Evolutionary conservation across 64 coral and sea anemone genomes (phyloP), one percentile per base, ranked within the genome.

Genomic region (Montipora sp.): DNA sequence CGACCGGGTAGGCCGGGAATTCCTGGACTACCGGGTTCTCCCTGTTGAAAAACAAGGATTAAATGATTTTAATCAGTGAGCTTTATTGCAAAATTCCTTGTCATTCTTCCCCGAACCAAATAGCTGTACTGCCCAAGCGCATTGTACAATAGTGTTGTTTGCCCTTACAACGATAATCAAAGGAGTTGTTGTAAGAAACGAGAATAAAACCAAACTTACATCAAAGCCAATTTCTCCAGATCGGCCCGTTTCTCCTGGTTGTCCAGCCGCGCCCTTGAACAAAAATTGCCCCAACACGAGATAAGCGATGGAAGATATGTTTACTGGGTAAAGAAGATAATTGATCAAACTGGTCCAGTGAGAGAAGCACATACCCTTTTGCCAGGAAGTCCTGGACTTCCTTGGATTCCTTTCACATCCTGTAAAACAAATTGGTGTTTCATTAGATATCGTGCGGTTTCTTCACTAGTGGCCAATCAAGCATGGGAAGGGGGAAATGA

Each of bases 191-290:
- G 36, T 36, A 36, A 36, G 36, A 36, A 36, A 23, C 3, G 68
- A 71, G 8, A 71, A 23, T 3, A 23, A 15, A 22, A 0, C 19
- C 43, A 36, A 22, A 85, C 61, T 71, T 85, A 85, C 82, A 85
- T 69, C 65, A 8, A 85, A 47, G 19, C 82, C 82, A 21, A 71
- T 85, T 85, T 85, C 82, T 47, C 82, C 82, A 47, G 27, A 47
- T 20, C 16, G 45, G 44, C 82, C 82, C 10, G 19, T 63, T 3
- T 85, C 82, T 20, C 82, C 82, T 10, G 46, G 61, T 2, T 85
- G 43, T 70, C 82, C 82, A 48, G 18, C 45, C 43, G 21, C 9
- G 3, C 82, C 82, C 59, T 70, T 7, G 9, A 71, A 21, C 1
- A 46, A 27, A 16, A 18, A 48, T 14, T 5, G 9, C 4, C 9